Percentiles rank a stretch among this genome's conserved stretches.
These are phyloP conservation scores for Brachypodius melanocephalos DNA, from an alignment of 2,113 vertebrate genomes.

Conservation along the genomic window DNA sequence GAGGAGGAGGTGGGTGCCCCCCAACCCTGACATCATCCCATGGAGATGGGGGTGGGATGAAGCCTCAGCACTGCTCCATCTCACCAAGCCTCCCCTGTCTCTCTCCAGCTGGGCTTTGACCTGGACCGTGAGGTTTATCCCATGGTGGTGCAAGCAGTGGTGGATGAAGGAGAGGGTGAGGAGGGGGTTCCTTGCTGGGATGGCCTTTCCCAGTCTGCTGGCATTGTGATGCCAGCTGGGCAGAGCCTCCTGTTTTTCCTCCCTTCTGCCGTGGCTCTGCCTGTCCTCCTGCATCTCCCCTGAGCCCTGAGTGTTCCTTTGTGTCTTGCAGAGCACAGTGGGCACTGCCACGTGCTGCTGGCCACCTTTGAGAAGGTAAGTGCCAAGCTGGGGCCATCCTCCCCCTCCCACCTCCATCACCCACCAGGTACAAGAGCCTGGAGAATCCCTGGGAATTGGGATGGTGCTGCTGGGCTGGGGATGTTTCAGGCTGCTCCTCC, in stretches of 20 bases:
- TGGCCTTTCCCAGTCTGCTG: background rate
- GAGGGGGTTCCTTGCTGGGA: background rate
- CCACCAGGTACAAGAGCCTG: accelerated
- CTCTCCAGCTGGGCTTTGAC: conserved; percentile 87
- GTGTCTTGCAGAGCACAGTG: conserved; percentile 85
- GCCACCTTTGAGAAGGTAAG: conserved; percentile 96
- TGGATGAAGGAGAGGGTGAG: conserved; percentile 89
- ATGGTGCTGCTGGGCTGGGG: background rate
- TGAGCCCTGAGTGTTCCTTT: background rate
- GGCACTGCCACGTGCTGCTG: conserved; percentile 92
- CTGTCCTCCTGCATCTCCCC: accelerated
- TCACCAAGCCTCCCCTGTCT: background rate
- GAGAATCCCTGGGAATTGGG: accelerated
- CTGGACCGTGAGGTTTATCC: conserved; percentile 94
- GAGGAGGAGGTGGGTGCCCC: conserved; percentile 87
- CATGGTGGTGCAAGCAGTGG: conserved; percentile 93
- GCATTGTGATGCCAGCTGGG: background rate
- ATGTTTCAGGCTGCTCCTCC: background rate
- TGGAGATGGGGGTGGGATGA: accelerated
- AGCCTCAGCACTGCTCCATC: background rate
- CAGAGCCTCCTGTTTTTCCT: background rate
- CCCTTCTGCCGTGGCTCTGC: accelerated
- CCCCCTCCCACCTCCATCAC: background rate
- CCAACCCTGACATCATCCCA: accelerated
- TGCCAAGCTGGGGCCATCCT: background rate